Base-by-base conservation (phyloP, 2,113 vertebrate genomes). In the Pantherophis guttatus region DNA sequence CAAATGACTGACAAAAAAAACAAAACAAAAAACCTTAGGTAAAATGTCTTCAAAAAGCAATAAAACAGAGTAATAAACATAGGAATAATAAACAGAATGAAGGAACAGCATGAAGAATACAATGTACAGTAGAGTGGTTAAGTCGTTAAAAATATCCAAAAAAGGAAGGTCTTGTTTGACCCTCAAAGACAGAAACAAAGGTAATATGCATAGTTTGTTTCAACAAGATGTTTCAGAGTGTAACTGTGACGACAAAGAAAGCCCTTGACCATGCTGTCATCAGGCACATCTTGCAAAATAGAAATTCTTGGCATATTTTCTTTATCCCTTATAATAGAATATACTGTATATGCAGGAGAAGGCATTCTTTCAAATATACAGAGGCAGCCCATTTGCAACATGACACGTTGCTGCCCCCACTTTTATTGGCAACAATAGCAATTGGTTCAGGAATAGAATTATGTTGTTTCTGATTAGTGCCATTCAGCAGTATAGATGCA, bases 21-120 rank as follows among this genome's bases (percentile, higher is more conserved):
- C 39, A 39, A 86, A 59, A 17, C 11, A 48, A 50, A 50, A 50
- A 50, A 50, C 53, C 19, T 21, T 59, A 86, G 5, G 33, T n/a
- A 85, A 70, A 90, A 90, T 50, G 33, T 23, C 24, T 91, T 52
- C 54, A 55, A 59, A 58, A 59, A 87, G 26, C 57, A 85, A 19
- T 91, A 85, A 57, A 91, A 57, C 33, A 86, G 33, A 50, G 55
- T 62, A 87, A 87, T 92, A 92, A 92, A 75, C 52, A 87, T 15
- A 21, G 44, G 2, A 54, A 81, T 15, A 91, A 91, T 86, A 86
- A 86, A 86, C 75, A 91, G 19, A 44, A 44, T 86, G 26, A 86
- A 57, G 17, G 53, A 53, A 92, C 29, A 62, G 54, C 90, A 65
- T 52, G 44, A 62, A 62, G 26, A 26, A 92, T 62, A 62, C 9